phyloP scores from a whole-genome alignment of 2,113 vertebrate genomes.

The Mesembrinibis cayennensis region DNA sequence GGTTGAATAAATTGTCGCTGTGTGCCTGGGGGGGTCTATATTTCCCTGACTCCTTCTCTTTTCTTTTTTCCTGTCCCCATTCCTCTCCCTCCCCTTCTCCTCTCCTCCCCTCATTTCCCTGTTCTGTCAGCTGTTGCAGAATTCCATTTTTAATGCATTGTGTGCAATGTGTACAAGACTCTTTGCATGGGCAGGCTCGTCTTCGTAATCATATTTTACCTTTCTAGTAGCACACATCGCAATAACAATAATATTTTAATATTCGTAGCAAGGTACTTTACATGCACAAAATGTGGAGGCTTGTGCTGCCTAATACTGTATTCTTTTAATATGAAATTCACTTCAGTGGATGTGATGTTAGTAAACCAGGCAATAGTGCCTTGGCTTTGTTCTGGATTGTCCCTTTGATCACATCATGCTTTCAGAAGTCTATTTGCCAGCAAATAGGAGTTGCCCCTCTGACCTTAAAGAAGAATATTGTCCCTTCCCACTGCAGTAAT shows the following conservation, averaged over 20 bases:
- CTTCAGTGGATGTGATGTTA: background rate
- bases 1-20: slow-evolving; percentile 37
- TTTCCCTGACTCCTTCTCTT: slow-evolving; percentile 3
- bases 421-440: background rate
- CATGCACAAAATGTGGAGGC: background rate
- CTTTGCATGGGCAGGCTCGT: background rate
- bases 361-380: background rate
- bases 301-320: background rate
- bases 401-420: slow-evolving; percentile 3
- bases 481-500: background rate
- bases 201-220: background rate
- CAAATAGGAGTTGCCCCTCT: background rate
- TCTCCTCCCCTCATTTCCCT: background rate
- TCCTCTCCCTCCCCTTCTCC: background rate
- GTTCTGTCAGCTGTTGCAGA: background rate
- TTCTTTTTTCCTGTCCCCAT: background rate
- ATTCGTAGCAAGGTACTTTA: background rate
- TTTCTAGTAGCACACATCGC: background rate
- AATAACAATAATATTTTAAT: background rate
- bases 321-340: background rate
- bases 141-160: background rate
- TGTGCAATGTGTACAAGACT: background rate
- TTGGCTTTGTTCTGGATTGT: background rate
- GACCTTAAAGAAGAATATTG: background rate
- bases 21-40: background rate